Base-by-base conservation (phyloP, 37 sponge, comb jelly and placozoan genomes). In the Beroe ovata region DNA sequence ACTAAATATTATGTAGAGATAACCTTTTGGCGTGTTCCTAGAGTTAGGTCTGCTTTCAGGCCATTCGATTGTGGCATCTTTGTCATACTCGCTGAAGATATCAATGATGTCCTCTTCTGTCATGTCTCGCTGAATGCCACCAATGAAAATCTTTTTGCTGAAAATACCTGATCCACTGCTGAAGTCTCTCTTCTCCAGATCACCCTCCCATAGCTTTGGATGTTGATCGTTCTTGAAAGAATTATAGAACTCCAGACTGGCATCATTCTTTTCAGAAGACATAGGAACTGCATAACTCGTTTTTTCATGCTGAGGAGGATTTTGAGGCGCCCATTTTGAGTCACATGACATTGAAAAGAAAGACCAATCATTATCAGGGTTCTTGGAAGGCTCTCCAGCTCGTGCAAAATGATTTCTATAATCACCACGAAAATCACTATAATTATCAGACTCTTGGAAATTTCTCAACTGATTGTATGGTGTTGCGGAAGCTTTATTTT, bases 91-190 rank as follows among this genome's bases (percentile, higher is more conserved):
- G n/a, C 38, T 21, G 38, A 77, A 77, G 16, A 77, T 77, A 23
- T 21, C n/a, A 20, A 77, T 19, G 4, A 77, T 77, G 28, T 77
- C 84, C 23, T 77, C 84, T 42, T 77, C 84, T 32, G 84, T 42
- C 84, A 77, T 77, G 22, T 77, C 84, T 42, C 84, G 16, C 1
- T 30, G 84, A 77, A 77, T 39, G 8, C 84, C 84, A 2, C 84
- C 84, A 40, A 77, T 77, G 84, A 77, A 77, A 21, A 77, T 77
- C 33, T 77, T 77, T 23, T 77, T 77, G 84, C 84, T 77, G 84
- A 77, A 77, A 29, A 77, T 77, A 22, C 84, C 84, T 11, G 84
- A 77, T 77, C 84, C 84, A 42, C 33, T 77, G 28, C 33, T 77
- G 84, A 42, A 77, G 33, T 77, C 84, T 22, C 84, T 8, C 28